These are phyloP conservation scores for Apocrypta bakeri DNA, from an alignment of 1,140 invertebrate species.

Conservation along the genomic window DNA sequence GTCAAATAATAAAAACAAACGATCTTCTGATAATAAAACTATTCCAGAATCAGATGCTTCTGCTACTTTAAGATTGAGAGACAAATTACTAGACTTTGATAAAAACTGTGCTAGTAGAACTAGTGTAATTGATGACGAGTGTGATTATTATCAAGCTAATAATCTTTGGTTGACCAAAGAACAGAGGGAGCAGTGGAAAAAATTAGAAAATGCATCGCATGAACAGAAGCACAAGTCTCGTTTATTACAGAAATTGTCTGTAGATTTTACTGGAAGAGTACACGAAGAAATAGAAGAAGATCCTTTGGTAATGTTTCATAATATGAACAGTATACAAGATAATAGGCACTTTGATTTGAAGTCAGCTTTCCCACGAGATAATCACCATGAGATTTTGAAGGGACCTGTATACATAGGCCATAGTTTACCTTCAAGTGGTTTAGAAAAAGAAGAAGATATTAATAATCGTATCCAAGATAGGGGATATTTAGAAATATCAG, in stretches of 20 bases:
- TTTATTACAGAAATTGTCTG: slow-evolving; percentile 80
- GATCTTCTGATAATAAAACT: slow-evolving; percentile 1
- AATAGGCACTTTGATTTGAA: slow-evolving; percentile 21
- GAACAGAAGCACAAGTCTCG: slow-evolving; percentile 83
- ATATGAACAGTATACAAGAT: slow-evolving; percentile 52
- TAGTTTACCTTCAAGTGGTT: slow-evolving; percentile 9
- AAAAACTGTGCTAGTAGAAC: slow-evolving; percentile 83
- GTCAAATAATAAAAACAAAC: slow-evolving; percentile 1
- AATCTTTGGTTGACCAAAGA: slow-evolving; percentile 86
- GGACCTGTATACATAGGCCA: slow-evolving; percentile 25
- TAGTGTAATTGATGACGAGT: slow-evolving; percentile 95
- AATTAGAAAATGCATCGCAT: slow-evolving; percentile 82
- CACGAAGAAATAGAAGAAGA: slow-evolving; percentile 70
- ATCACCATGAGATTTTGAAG: not conserved
- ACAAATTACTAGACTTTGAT: slow-evolving; percentile 48
- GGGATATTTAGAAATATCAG: slow-evolving; percentile 90
- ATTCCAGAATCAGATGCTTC: slow-evolving; percentile 73
- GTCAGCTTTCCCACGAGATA: not conserved
- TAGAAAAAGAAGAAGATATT: not conserved
- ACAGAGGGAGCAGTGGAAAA: slow-evolving; percentile 81
- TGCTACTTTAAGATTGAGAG: slow-evolving; percentile 37
- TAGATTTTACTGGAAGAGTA: slow-evolving; percentile 88
- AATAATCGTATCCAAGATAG: slow-evolving; percentile 83
- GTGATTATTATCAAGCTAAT: slow-evolving; percentile 91
- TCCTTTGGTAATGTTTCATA: slow-evolving; percentile 51